Percentiles rank a stretch among this genome's conserved stretches.
These are phyloP conservation scores for Drosophila mettleri DNA, from an alignment of 2,888 invertebrate species.

Conservation along the genomic window DNA sequence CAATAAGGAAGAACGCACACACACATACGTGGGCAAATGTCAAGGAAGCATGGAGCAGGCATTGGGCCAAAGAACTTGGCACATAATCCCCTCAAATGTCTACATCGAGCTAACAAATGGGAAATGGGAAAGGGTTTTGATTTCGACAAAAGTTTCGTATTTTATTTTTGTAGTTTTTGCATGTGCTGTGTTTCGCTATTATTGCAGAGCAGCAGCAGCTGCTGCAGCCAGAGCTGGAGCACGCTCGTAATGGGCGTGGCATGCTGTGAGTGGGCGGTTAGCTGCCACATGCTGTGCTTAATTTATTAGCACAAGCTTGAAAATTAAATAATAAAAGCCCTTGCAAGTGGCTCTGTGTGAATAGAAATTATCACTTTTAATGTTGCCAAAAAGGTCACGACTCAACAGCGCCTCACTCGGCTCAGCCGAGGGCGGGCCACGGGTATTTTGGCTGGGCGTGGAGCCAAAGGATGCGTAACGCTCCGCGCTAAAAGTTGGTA, in stretches of 20 bases:
- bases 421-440: slow-evolving; percentile 14
- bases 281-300: slow-evolving; percentile 65
- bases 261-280: slow-evolving; percentile 40
- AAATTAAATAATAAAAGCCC: slow-evolving; percentile 79
- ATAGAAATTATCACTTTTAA: slow-evolving; percentile 77
- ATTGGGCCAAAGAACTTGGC: slow-evolving; percentile 65
- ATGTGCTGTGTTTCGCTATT: slow-evolving; percentile 59
- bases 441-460: slow-evolving; percentile 52
- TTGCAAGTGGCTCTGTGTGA: slow-evolving; percentile 68
- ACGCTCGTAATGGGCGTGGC: slow-evolving; percentile 37
- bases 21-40: slow-evolving; percentile 10
- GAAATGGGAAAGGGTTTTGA: slow-evolving; percentile 31
- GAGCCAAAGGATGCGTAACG: slow-evolving; percentile 39
- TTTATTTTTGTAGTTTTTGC: slow-evolving; percentile 51
- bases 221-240: slow-evolving; percentile 2
- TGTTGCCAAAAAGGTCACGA: slow-evolving; percentile 78
- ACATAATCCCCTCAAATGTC: slow-evolving; percentile 64
- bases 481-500: slow-evolving; percentile 47
- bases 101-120: not conserved
- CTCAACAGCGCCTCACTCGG: slow-evolving; percentile 26
- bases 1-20: slow-evolving; percentile 36
- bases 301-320: slow-evolving; percentile 70
- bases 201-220: slow-evolving; percentile 22
- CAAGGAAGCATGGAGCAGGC: slow-evolving; percentile 47
- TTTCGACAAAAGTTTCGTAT: slow-evolving; percentile 54